Evolutionary conservation across 2,113 vertebrate species (phyloP), one percentile per base, ranked within the genome.

Genomic region (Pandion haliaetus): DNA sequence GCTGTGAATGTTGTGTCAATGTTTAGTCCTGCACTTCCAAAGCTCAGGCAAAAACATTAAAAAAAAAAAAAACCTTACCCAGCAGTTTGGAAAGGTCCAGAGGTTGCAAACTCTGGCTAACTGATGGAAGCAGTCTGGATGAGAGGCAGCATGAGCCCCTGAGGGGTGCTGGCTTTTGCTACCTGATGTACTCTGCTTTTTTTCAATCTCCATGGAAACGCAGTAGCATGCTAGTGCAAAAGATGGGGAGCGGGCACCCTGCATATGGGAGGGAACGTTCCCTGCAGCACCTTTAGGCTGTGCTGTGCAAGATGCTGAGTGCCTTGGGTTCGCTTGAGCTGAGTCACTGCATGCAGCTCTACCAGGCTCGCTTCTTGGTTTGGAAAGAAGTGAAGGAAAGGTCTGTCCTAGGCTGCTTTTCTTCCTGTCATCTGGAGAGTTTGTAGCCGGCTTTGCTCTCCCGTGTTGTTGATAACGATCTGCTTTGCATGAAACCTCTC

Each of bases 401-500:
- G 13, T 44, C 50, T 84, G 8, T 66, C 38, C 73, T 61, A 23
- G 14, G 23, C 32, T 8, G 2, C 32, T 71, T 62, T 42, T 82
- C 47, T 73, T 21, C 5, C 1, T 57, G 18, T 52, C 34, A 28
- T 19, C 38, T 72, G 52, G n/a, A 82, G 40, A 44, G 54, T 40
- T 32, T 79, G 40, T 63, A 61, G 32, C n/a, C n/a, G 15, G 29
- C 54, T 69, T 74, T 95, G 25, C 17, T 81, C 24, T 63, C 40
- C 42, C 4, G 6, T 47, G 49, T 17, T 16, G 20, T 15, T 0
- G 0, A 6, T 86, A 76, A 61, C 3, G 2, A 52, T 17, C 10
- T 82, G 47, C 94, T 77, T 38, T 54, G 20, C 4, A 1, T 85
- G 91, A 29, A 62, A 67, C 26, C 17, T 98, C 31, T 98, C 47